Percentiles rank a stretch among this genome's conserved stretches.
These are phyloP conservation scores for Ptychodera flava DNA, from an alignment of 35 echinoderm and acorn worm genomes.

Conservation along the genomic window DNA sequence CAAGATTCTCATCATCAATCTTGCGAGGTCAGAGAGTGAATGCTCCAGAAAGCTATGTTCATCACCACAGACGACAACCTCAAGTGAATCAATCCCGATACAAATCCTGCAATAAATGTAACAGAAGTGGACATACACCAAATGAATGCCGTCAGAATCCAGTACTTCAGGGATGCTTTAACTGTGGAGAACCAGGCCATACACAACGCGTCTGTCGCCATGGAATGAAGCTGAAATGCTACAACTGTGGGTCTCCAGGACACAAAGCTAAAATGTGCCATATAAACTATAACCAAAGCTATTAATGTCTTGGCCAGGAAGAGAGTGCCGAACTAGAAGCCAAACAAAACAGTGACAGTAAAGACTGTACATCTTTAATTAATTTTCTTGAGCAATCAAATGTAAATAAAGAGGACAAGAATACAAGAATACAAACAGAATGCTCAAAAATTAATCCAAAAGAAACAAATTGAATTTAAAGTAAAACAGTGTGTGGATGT, in stretches of 20 bases:
- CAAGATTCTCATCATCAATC: background rate
- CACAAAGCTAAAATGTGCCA: background rate
- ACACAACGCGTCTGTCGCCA: background rate
- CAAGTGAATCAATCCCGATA: no score
- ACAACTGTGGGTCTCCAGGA: background rate
- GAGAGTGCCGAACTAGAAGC: background rate
- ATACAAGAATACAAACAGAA: no score
- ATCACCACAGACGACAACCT: no score
- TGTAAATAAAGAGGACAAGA: no score
- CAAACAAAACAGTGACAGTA: background rate
- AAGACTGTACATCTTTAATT: no score
- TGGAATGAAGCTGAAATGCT: background rate
- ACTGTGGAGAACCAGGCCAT: background rate
- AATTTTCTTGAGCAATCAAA: no score
- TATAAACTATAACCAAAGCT: background rate
- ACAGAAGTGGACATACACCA: background rate
- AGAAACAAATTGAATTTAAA: no score
- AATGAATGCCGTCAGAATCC: background rate
- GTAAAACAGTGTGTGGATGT: no score
- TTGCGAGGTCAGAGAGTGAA: no score
- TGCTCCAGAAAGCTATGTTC: no score
- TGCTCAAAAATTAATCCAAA: no score
- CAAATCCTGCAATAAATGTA: background rate
- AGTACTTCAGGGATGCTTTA: background rate
- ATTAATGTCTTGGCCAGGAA: background rate